These are phyloP conservation scores for Stomorhina lunata DNA, from an alignment of 2,888 invertebrate genomes.

Conservation along the genomic window DNA sequence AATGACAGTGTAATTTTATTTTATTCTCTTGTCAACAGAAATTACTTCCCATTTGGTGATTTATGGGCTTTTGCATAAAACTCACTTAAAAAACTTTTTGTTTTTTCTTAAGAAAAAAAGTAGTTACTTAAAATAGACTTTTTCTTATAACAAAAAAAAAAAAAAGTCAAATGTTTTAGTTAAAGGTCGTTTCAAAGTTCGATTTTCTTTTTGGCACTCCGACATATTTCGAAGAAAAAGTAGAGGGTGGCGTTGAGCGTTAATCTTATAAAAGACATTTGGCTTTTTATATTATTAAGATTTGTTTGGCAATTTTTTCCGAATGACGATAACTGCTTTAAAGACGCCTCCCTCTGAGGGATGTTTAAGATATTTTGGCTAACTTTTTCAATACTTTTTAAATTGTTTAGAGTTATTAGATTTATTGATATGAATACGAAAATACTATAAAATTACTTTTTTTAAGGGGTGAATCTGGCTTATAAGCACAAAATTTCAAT, in stretches of 20 bases:
- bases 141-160: background rate
- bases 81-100: background rate
- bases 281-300: slow-evolving; percentile 31
- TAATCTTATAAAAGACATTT: slow-evolving; percentile 52
- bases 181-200: slow-evolving; percentile 12
- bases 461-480: background rate
- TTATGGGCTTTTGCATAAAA: slow-evolving; percentile 14
- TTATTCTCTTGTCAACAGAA: background rate
- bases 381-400: background rate
- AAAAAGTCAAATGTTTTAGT: slow-evolving; percentile 26
- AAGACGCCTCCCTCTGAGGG: no score
- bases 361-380: background rate
- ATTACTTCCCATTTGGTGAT: slow-evolving; percentile 19
- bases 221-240: no score
- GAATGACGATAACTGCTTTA: no score
- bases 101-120: slow-evolving; percentile 6
- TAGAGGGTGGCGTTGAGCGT: background rate
- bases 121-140: background rate
- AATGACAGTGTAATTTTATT: background rate
- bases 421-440: slow-evolving; percentile 17
- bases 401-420: background rate
- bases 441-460: background rate
- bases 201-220: background rate
- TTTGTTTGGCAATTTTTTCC: background rate
- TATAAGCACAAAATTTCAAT: slow-evolving; percentile 45